phyloP scores from a whole-genome alignment of 2,797 vertebrate genomes.

The Alfaro cultratus region DNA sequence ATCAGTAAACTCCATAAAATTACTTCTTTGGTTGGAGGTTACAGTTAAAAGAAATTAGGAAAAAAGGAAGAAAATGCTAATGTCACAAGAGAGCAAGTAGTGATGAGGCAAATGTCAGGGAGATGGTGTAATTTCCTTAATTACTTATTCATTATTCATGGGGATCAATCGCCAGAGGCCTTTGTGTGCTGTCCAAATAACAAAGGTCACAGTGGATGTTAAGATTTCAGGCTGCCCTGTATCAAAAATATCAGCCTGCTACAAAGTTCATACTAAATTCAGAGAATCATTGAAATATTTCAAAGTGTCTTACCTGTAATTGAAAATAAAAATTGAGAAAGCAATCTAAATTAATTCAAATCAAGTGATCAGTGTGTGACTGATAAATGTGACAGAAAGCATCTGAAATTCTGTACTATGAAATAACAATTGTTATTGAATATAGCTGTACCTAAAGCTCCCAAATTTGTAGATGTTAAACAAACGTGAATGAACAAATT shows the following conservation, averaged over 20 bases:
- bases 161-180: constrained; percentile 33
- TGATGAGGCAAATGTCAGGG: constrained; percentile 30
- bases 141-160: constrained; percentile 60
- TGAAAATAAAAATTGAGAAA: not conserved
- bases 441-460: too few species aligned
- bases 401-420: not conserved
- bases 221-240: constrained; percentile 29
- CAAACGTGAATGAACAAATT: not conserved
- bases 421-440: not conserved
- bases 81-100: constrained; percentile 31
- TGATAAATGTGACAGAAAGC: not conserved
- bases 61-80: not conserved
- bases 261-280: constrained; percentile 23
- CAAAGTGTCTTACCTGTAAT: not conserved
- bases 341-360: not conserved
- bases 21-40: constrained; percentile 16
- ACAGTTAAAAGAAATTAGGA: constrained; percentile 16
- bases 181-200: constrained; percentile 33
- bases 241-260: constrained; percentile 18
- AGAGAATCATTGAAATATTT: not conserved
- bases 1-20: constrained; percentile 23
- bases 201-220: constrained; percentile 43
- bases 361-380: not conserved
- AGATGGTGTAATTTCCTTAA: constrained; percentile 35
- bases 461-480: not conserved